Base-by-base conservation (phyloP, 2,888 invertebrate genomes). In the Apamea crenata region DNA sequence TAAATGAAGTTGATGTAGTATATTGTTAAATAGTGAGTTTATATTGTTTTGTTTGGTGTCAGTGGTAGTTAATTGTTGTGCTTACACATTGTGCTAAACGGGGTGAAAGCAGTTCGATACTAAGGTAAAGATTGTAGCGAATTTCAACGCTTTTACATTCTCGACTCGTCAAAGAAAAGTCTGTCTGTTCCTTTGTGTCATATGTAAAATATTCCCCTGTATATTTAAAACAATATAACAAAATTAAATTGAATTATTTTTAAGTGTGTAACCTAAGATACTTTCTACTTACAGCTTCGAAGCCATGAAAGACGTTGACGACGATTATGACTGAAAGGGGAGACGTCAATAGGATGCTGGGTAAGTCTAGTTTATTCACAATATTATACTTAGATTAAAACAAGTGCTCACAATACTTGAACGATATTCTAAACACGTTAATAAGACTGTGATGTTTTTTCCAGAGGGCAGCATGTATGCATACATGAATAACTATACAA, bases 241-340 rank as follows among this genome's bases (percentile, higher is more conserved):
- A 50, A 53, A 70, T 44, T 44, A 50, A 50, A 66, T n/a, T 40
- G 4, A 68, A 56, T 29, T 59, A 85, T 75, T 56, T 59, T 59
- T 14, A 59, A 68, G 25, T 71, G 25, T 8, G 12, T 85, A 63
- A 76, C 29, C 44, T 44, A 25, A 68, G 40, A 70, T 75, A 66
- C 63, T 87, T 74, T 78, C 21, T 84, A 81, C 85, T 94, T 92
- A 44, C 92, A 95, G 94, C 83, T 90, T 89, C 86, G 89, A 87
- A 92, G 90, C 92, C 94, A 96, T 96, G 97, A 96, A 94, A 92
- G 93, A 93, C 85, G 91, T 93, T 67, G 94, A 96, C 69, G 95
- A 96, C 91, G 96, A 96, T 86, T 83, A 97, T 96, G 96, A 96
- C 95, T 96, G 97, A 97, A 91, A 95, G 95, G 86, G 93, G 93